Conservation (phyloP, 2,888 invertebrate species). For the Hyles lineata region DNA sequence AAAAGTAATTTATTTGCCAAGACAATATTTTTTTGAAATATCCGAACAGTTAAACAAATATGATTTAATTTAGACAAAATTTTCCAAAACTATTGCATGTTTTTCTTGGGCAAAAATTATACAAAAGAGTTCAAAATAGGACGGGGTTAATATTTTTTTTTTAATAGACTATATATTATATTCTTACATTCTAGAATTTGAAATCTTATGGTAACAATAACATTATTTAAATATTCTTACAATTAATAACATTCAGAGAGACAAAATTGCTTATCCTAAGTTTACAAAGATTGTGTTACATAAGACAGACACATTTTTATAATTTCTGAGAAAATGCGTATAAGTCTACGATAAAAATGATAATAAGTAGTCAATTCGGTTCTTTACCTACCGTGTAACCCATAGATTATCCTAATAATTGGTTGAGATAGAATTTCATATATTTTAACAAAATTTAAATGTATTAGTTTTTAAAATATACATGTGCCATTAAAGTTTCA, state of each 20-base stretch:
- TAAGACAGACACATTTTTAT: background rate
- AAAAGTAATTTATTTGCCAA: background rate
- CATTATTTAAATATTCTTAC: background rate
- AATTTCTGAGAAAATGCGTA: background rate
- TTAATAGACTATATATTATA: background rate
- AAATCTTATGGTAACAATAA: background rate
- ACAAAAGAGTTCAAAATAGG: background rate
- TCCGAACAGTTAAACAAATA: background rate
- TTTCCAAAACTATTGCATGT: background rate
- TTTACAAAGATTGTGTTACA: background rate
- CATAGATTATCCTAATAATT: background rate
- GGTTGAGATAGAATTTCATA: background rate
- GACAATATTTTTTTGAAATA: background rate
- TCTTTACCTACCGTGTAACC: background rate
- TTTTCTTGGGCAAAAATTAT: background rate
- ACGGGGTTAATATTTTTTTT: background rate
- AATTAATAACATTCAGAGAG: background rate
- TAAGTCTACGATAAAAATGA: background rate
- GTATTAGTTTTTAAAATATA: background rate
- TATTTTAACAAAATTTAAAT: background rate
- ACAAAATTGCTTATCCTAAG: background rate
- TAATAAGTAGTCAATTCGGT: background rate
- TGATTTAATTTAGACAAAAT: background rate
- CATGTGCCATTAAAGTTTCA: background rate
- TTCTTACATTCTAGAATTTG: background rate